Conservation (phyloP, 1,140 invertebrate genomes). For the Hycleus cichorii region DNA sequence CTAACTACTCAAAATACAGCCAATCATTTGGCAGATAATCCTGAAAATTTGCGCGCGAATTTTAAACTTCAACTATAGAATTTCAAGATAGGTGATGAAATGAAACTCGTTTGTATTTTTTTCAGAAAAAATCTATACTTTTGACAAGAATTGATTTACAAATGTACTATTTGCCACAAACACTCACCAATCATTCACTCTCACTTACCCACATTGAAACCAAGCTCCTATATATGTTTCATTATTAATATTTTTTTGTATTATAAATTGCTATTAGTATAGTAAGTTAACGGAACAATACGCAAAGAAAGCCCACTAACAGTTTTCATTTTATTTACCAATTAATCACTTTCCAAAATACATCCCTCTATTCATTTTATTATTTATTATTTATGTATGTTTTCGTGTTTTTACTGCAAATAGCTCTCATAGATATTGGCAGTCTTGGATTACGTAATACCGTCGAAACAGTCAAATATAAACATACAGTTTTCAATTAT, state of each 20-base stretch:
- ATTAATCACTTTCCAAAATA: conserved; percentile 25
- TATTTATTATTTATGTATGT: too few species aligned
- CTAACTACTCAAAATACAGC: too few species aligned
- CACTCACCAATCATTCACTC: conserved; percentile 18
- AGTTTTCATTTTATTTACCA: conserved; percentile 9
- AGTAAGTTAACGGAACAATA: conserved; percentile 33
- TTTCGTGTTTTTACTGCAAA: conserved; percentile 12
- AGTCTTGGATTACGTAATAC: conserved; percentile 16
- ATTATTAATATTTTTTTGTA: conserved; percentile 10
- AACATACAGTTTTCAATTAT: neutral
- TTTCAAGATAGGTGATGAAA: too few species aligned
- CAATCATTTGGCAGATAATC: too few species aligned
- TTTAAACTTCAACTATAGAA: too few species aligned
- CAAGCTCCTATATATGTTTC: conserved; percentile 42
- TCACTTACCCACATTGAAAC: conserved; percentile 41
- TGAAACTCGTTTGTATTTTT: too few species aligned
- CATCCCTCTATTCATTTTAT: conserved; percentile 4
- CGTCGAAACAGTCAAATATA: conserved; percentile 17
- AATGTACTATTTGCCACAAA: conserved; percentile 42
- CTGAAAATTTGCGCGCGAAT: too few species aligned
- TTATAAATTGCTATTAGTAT: conserved; percentile 33
- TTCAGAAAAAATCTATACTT: conserved; percentile 46
- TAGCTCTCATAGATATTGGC: conserved; percentile 15
- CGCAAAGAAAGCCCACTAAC: conserved; percentile 31
- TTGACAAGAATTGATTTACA: conserved; percentile 51